Evolutionary conservation across 2,113 vertebrate species (phyloP), one percentile per base, ranked within the genome.

Genomic region (Podarcis cretensis): DNA sequence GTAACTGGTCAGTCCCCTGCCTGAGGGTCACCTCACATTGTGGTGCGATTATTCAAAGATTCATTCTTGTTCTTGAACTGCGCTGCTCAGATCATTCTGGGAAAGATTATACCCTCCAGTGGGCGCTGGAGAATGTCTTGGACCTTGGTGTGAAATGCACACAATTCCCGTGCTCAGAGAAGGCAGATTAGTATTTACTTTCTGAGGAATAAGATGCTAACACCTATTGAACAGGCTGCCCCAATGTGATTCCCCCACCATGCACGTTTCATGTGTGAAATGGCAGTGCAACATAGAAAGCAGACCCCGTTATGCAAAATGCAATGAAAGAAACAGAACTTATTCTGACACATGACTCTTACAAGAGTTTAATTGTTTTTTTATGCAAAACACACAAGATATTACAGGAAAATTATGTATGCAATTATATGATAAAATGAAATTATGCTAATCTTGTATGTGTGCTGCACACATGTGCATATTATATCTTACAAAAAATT

Each of bases 11-110:
- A 96, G 93, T 95, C 93, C 91, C 93, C 96, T 91, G 93, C 96
- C 18, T 90, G 89, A 96, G 94, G 96, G 98, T 97, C 97, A 98
- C 95, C 97, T 98, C 97, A 95, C 98, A 96, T 94, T 97, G 96
- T 96, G 94, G 96, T 97, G 97, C 87, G 96, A 98, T 97, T 96
- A 96, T 95, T 96, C 96, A 96, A 96, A 96, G 94, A 95, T 93
- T 95, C 96, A 95, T 97, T 97, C 96, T 96, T 96, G 92, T 93
- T 96, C 96, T 97, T 97, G 94, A 96, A 96, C 96, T 92, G 89
- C 91, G 69, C 88, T 94, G 94, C 93, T 96, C 66, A 63, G 94
- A 95, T 93, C 93, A 94, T 91, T 95, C 95, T 93, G 94, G 90
- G 96, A 92, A 97, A 95, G 95, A 97, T 96, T 95, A 97, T 95